Evolutionary conservation across 2,888 invertebrate genomes (phyloP).

Genomic region (Pseudolycoriella hygida): DNA sequence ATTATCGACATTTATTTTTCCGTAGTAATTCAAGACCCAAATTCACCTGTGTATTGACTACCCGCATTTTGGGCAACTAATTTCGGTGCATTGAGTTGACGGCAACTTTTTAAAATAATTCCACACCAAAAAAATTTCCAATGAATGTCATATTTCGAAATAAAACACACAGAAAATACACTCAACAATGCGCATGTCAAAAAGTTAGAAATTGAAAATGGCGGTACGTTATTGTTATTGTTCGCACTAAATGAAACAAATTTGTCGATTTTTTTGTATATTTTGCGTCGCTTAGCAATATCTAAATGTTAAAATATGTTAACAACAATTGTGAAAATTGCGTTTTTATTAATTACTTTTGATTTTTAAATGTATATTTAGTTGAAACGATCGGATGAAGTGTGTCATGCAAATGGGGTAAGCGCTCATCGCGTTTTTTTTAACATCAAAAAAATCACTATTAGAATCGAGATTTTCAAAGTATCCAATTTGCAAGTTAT

Average conservation of each 20-base stretch:
- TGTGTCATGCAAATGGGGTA: conserved; percentile 52
- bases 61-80: no score
- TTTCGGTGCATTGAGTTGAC: no score
- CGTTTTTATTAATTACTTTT: conserved; percentile 34
- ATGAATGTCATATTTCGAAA: background rate
- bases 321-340: conserved; percentile 33
- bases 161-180: background rate
- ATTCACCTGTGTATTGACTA: no score
- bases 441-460: background rate
- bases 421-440: conserved; percentile 22
- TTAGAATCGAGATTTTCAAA: background rate
- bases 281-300: conserved; percentile 42
- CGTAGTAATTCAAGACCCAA: no score
- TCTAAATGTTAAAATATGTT: conserved; percentile 35
- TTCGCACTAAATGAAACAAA: conserved; percentile 58
- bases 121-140: no score
- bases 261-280: conserved; percentile 18
- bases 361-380: conserved; percentile 33
- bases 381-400: conserved; percentile 38
- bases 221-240: conserved; percentile 91
- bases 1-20: no score
- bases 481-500: background rate
- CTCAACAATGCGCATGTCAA: conserved; percentile 39
- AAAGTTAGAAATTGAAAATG: conserved; percentile 75
- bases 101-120: no score